Base-by-base conservation (phyloP, 1,140 invertebrate genomes). In the Polyergus mexicanus region DNA sequence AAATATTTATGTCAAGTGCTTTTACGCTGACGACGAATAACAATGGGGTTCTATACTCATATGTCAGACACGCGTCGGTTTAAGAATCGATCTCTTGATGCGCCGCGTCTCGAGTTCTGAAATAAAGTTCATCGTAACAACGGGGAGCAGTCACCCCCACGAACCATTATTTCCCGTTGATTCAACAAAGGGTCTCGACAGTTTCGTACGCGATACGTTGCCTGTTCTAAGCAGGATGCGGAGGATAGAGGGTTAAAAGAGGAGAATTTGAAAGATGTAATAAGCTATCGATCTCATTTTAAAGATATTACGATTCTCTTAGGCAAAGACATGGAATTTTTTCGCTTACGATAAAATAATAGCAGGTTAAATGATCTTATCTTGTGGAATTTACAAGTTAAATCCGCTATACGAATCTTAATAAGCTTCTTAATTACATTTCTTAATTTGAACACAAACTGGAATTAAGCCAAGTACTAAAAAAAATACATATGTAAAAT, bases 141-240 rank as follows among this genome's bases (percentile, higher is more conserved):
- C 63, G 47, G 54, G 22, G 72, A 58, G 51, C 13, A 51, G 16
- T 47, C 3, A 44, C 25, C 47, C 47, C n/a, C n/a, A 66, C 13
- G 65, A 68, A 51, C n/a, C 56, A 71, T 80, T 62, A 51, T 71
- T 80, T 86, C 44, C 47, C 66, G 44, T 86, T 80, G 65, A 62
- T 81, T 68, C 76, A 81, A 81, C 66, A 71, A 86, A 41, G 47
- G 74, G 51, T 58, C 38, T 47, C 13, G 32, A 56, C 28, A 58
- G 44, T 62, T 62, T 60, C 62, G 38, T 41, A 47, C 11, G 60
- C 54, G 75, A 47, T 72, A 32, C 28, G n/a, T 6, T 22, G 13
- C 25, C 11, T 16, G 25, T 22, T 41, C 1, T 54, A 65, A 22
- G 11, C 19, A 76, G 11, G 44, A 51, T 76, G 38, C 11, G 38